Evolutionary conservation across 2,797 vertebrate species (phyloP), one percentile per base, ranked within the genome.

Genomic region (Gallinago solitaria): DNA sequence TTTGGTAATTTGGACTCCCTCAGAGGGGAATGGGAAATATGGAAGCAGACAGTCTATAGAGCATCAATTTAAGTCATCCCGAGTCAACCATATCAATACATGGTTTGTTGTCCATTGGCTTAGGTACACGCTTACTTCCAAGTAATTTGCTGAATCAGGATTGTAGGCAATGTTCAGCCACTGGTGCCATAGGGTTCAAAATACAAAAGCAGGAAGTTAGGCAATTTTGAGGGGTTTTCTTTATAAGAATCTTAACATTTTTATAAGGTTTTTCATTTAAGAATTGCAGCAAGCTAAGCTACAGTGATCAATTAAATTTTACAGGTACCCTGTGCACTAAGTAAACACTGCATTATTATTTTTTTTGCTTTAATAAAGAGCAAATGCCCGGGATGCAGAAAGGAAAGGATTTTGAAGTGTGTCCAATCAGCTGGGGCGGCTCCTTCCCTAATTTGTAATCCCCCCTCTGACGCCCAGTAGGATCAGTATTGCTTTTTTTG

Each of bases 221-320:
- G 84, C 69, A 83, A 43, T 96, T 92, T 83, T 80, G 82, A 93
- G 67, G 16, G 68, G 78, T 61, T 96, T 93, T 84, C 70, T 94
- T 96, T 61, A 76, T 70, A 41, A 79, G 69, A 89, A 86, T 30
- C 71, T 53, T 93, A 37, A 33, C 11, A 43, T 80, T 92, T 93
- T 96, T 95, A 94, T 88, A 59, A 90, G 50, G 12, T 23, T 94
- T 95, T 93, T 94, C 35, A 85, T 74, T 95, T 85, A 80, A 93
- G 85, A 89, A 89, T 83, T 76, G 87, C 91, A 94, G 92, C 87
- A 96, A 90, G 64, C 87, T 82, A 82, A 93, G 93, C 57, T 93
- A 69, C 61, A 85, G 43, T 59, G 79, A 96, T 93, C 91, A 96
- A 96, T 97, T 95, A 96, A 92, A 89, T 91, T 96, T 96, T 96